Evolutionary conservation across 2,888 invertebrate genomes (phyloP).

Genomic region (Margaritifera margaritifera): DNA sequence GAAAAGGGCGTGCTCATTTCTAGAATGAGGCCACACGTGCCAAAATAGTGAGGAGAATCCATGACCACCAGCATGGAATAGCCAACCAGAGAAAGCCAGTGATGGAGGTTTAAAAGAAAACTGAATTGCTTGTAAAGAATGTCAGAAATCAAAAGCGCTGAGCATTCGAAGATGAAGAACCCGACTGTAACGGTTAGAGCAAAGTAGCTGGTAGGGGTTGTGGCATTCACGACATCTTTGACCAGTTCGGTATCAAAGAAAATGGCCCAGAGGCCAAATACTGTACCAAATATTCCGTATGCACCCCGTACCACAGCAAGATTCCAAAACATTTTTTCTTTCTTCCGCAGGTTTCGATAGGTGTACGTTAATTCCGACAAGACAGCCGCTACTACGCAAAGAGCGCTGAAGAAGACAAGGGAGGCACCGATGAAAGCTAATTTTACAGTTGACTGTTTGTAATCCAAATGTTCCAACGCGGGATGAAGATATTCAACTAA

Average conservation of each 20-base stretch:
- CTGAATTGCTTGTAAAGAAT: conserved; percentile 51
- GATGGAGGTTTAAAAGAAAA: conserved; percentile 57
- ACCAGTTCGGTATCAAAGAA: conserved; percentile 53
- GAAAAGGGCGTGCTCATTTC: conserved; percentile 68
- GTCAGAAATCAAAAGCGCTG: conserved; percentile 56
- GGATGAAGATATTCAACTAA: conserved; percentile 56
- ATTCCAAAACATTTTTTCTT: conserved; percentile 66
- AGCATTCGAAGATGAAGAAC: conserved; percentile 65
- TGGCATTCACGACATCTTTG: conserved; percentile 56
- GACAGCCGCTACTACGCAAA: conserved; percentile 36
- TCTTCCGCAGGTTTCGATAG: conserved; percentile 46
- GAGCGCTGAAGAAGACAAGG: conserved; percentile 36
- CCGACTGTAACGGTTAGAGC: conserved; percentile 53
- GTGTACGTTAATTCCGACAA: conserved; percentile 32
- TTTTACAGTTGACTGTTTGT: conserved; percentile 35
- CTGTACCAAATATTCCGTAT: conserved; percentile 55
- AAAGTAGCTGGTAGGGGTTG: conserved; percentile 53
- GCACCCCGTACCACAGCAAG: conserved; percentile 57
- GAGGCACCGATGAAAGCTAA: conserved; percentile 37
- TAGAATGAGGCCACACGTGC: conserved; percentile 55
- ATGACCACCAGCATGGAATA: conserved; percentile 42
- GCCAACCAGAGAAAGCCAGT: conserved; percentile 59
- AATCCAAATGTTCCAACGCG: conserved; percentile 43
- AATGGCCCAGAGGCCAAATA: conserved; percentile 53
- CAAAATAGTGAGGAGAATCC: conserved; percentile 57